Base-by-base conservation (phyloP, 2,113 vertebrate species). In the Cephalopholis sonnerati region DNA sequence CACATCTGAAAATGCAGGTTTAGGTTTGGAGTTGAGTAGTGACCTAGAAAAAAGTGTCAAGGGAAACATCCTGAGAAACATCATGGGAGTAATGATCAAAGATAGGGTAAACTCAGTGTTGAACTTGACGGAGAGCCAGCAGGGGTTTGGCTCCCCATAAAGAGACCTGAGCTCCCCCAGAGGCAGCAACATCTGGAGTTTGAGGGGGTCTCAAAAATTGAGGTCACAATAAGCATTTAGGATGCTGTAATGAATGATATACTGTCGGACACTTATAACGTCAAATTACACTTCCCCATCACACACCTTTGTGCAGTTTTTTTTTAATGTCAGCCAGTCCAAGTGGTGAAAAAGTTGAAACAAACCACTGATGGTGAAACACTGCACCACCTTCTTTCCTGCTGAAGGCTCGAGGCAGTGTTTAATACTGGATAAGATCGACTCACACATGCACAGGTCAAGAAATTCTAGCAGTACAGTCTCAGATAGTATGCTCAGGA, bases 21-120 rank as follows among this genome's bases (percentile, higher is more conserved):
- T 32, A 4, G 12, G 50, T 73, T 68, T 53, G 24, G 18, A 58
- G 71, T 10, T 7, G 61, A 39, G 25, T n/a, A 16, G 17, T 79
- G 78, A 87, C 84, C 79, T 36, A 64, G 32, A 50, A 81, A 82
- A 87, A 24, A 8, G 4, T 20, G 17, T 62, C 67, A 53, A 17
- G 25, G 20, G 24, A 81, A 46, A 74, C 79, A 66, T 62, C 53
- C 27, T 29, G 24, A 22, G 5, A 74, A 2, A 32, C 70, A 50
- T 48, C 70, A 24, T 3, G 29, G 29, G 24, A 77, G 72, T 22
- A 17, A 58, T 17, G 44, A 74, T 85, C 63, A 85, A 46, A 61
- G 39, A 77, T 16, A n/a, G 51, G 29, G 62, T 77, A 55, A 67
- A 72, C 24, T 58, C 25, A 20, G 50, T 39, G 65, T 51, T 59